These are phyloP conservation scores for Oncorhynchus kisutch DNA, from an alignment of 2,113 vertebrate species.

Conservation along the genomic window DNA sequence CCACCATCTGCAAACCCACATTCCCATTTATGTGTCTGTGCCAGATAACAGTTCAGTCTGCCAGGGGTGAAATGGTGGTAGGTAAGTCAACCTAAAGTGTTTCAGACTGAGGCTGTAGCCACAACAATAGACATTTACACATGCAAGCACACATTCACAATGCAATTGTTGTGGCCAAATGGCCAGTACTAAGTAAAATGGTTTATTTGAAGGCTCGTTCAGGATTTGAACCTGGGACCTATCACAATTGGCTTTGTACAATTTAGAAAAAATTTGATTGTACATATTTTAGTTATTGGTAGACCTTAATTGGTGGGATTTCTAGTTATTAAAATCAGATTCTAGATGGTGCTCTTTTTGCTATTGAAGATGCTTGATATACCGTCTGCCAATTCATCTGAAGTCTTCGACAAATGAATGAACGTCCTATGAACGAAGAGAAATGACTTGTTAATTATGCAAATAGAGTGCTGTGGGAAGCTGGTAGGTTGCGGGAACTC, in stretches of 20 bases:
- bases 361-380: constrained; percentile 38
- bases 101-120: constrained; percentile 38
- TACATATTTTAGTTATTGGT: constrained; percentile 1
- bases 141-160: constrained; percentile 4
- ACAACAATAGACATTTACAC: constrained; percentile 15
- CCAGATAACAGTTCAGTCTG: constrained; percentile 38
- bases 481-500: constrained; percentile 72
- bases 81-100: constrained; percentile 48
- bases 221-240: too few relatives aligned
- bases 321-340: constrained; percentile 27
- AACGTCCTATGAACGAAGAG: constrained; percentile 69
- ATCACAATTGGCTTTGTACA: background rate
- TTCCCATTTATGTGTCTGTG: constrained; percentile 37
- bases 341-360: constrained; percentile 14
- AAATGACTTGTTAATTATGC: constrained; percentile 81
- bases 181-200: too few relatives aligned
- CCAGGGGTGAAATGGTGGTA: constrained; percentile 39
- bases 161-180: background rate
- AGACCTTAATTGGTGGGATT: constrained; percentile 46
- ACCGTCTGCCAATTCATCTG: constrained; percentile 51
- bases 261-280: background rate
- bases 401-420: constrained; percentile 61
- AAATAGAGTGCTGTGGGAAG: constrained; percentile 69
- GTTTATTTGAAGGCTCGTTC: too few relatives aligned
- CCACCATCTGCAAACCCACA: constrained; percentile 43